A percentile compares a stretch with the other conserved stretches of the same genome.
phyloP scores from a whole-genome alignment of 2,888 invertebrate genomes.

The Lysandra bellargus region DNA sequence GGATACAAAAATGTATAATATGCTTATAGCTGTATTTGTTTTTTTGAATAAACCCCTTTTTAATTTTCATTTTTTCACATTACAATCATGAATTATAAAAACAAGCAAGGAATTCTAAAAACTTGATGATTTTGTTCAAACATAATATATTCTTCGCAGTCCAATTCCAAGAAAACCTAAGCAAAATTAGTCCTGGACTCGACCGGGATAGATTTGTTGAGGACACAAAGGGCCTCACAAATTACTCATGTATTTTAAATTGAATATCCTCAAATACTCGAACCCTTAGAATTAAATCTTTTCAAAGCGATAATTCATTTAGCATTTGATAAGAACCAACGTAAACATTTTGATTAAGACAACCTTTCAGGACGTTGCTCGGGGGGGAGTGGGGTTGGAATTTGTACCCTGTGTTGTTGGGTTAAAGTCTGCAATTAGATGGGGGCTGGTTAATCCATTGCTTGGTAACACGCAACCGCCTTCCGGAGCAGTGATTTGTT shows the following conservation, averaged over 20 bases:
- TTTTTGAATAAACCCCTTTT: too few species aligned
- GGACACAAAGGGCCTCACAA: neutral
- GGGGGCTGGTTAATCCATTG: constrained; percentile 30
- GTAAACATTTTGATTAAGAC: constrained; percentile 34
- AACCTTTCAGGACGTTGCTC: constrained; percentile 28
- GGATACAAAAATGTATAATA: too few species aligned
- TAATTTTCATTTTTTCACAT: too few species aligned
- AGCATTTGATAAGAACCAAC: constrained; percentile 29
- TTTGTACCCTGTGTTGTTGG: neutral
- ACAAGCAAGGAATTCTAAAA: neutral
- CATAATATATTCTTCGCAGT: neutral
- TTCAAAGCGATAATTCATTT: constrained; percentile 32
- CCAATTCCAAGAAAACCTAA: neutral
- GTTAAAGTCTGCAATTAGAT: neutral
- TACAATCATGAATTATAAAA: too few species aligned
- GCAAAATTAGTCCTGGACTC: neutral
- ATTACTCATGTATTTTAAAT: constrained; percentile 22
- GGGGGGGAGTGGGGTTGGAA: neutral
- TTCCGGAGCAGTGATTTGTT: constrained; percentile 37
- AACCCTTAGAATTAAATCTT: constrained; percentile 28
- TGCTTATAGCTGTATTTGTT: too few species aligned
- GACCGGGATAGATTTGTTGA: neutral
- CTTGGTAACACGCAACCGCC: constrained; percentile 37
- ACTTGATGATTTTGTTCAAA: neutral
- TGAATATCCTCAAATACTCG: constrained; percentile 9